phyloP scores from a whole-genome alignment of 2,888 invertebrate genomes.

The Tenthredo amoena region DNA sequence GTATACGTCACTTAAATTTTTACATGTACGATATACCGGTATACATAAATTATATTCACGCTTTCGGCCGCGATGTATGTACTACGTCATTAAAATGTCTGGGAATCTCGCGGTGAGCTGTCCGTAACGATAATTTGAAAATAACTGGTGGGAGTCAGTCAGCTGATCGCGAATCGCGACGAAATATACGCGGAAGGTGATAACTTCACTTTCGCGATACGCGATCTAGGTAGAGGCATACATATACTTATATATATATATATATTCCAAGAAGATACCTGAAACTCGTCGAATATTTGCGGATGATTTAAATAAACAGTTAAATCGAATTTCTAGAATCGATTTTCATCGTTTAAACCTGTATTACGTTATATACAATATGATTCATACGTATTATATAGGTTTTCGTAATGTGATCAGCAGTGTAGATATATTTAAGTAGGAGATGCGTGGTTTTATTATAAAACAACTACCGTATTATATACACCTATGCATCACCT shows the following conservation, averaged over 20 bases:
- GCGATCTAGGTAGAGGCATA: background rate
- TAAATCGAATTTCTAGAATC: background rate
- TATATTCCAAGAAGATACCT: background rate
- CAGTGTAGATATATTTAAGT: background rate
- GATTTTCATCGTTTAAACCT: background rate
- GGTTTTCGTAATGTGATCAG: background rate
- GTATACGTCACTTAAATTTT: background rate
- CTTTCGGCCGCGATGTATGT: background rate
- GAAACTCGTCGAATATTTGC: background rate
- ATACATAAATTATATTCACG: background rate
- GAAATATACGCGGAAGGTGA: background rate
- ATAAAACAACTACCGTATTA: background rate
- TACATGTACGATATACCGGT: too few species aligned
- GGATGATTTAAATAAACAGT: background rate
- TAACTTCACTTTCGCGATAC: slow-evolving; percentile 9
- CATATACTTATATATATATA: background rate
- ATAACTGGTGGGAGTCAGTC: background rate
- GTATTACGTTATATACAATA: background rate
- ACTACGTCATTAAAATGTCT: slow-evolving; percentile 20
- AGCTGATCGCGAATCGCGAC: background rate
- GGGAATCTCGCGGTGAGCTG: background rate
- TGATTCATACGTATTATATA: background rate
- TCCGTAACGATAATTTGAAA: background rate
- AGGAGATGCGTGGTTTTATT: background rate
- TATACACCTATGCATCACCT: too few species aligned